phyloP scores from a whole-genome alignment of 1,140 invertebrate species.

The Linepithema humile region DNA sequence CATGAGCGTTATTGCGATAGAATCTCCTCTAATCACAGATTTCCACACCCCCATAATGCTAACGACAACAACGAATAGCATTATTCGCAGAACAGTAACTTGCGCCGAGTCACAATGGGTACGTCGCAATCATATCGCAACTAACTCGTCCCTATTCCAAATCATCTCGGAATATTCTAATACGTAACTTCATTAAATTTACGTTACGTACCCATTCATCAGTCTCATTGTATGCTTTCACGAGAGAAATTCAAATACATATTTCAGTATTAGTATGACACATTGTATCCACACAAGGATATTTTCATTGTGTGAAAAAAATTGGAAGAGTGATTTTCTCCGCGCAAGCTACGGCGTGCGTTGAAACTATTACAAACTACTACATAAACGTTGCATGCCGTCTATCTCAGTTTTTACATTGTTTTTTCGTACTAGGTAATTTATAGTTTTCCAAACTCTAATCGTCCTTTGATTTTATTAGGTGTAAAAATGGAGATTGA shows the following conservation, averaged over 20 bases:
- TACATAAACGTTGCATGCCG: background rate
- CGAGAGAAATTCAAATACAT: background rate
- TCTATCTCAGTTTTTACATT: background rate
- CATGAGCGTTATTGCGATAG: constrained; percentile 65
- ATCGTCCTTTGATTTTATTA: background rate
- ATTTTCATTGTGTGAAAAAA: background rate
- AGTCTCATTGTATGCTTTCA: background rate
- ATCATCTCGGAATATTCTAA: constrained; percentile 43
- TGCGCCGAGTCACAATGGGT: constrained; percentile 3
- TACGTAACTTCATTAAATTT: constrained; percentile 26
- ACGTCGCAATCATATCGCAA: constrained; percentile 37
- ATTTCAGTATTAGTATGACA: background rate
- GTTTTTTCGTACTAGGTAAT: background rate
- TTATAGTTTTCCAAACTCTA: background rate
- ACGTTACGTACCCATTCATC: background rate
- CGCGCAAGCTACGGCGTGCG: background rate
- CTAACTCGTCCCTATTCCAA: constrained; percentile 33
- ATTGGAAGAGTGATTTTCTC: background rate
- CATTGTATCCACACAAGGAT: background rate
- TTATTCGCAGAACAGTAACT: constrained; percentile 27
- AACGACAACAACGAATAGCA: constrained; percentile 55
- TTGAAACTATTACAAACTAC: background rate
- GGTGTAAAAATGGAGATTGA: background rate
- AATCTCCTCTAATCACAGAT: constrained; percentile 68
- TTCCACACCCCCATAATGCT: constrained; percentile 45